These are phyloP conservation scores for Melanostigma gelatinosum DNA, from an alignment of 2,113 vertebrate species.

Conservation along the genomic window DNA sequence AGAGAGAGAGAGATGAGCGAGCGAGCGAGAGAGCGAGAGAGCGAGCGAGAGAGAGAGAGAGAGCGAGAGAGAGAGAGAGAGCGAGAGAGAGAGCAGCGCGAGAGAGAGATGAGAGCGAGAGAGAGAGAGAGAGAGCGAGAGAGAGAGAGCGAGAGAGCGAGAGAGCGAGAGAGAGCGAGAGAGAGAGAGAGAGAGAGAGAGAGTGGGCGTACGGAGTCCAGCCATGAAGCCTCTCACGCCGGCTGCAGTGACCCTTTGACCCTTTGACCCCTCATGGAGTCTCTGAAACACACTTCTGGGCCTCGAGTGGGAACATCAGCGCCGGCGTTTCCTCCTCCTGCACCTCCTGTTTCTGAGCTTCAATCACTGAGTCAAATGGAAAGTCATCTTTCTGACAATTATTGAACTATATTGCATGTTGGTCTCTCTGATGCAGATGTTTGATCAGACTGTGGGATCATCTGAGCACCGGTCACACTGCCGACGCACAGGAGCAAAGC, in stretches of 20 bases:
- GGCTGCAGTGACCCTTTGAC: constrained; percentile 34
- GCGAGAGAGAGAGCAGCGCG: too few relatives aligned
- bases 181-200: too few relatives aligned
- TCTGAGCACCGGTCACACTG: neutral
- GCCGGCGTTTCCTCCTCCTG: neutral
- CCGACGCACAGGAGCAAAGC: too few relatives aligned
- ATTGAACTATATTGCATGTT: neutral
- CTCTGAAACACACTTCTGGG: constrained; percentile 34
- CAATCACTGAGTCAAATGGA: neutral
- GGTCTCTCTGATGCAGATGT: neutral
- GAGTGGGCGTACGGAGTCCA: constrained; percentile 16
- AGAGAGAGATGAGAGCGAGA: too few relatives aligned
- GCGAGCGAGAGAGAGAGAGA: too few relatives aligned
- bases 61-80: too few relatives aligned
- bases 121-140: too few relatives aligned
- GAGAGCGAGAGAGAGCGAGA: too few relatives aligned
- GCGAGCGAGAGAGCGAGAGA: too few relatives aligned
- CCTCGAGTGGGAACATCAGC: neutral
- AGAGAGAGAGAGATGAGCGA: too few relatives aligned
- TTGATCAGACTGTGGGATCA: neutral
- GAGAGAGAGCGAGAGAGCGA: too few relatives aligned
- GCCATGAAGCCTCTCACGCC: constrained; percentile 33
- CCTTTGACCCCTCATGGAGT: constrained; percentile 49
- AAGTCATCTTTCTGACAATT: neutral
- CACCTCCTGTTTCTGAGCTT: constrained; percentile 4